phyloP scores from a whole-genome alignment of 2,888 invertebrate species.

The Stenichneumon culpator region DNA sequence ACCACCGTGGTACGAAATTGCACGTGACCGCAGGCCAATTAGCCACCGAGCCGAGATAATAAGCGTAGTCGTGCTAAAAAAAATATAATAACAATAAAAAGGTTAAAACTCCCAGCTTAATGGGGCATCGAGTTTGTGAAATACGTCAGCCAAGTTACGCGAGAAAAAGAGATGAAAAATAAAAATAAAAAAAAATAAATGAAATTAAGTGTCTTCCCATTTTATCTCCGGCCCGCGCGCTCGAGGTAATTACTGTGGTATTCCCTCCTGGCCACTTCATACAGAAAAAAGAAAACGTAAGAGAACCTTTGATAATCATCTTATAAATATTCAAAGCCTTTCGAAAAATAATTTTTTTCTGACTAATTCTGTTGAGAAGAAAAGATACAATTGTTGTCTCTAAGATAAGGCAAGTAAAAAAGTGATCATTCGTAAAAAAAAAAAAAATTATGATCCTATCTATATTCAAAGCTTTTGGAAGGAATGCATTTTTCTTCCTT shows the following conservation, averaged over 20 bases:
- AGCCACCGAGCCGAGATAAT: slow-evolving; percentile 31
- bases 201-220: neutral
- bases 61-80: slow-evolving; percentile 34
- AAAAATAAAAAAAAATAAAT: neutral
- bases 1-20: neutral
- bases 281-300: slow-evolving; percentile 1
- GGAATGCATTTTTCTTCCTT: too few relatives aligned
- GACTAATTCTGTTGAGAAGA: too few relatives aligned
- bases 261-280: slow-evolving; percentile 16
- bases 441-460: too few relatives aligned
- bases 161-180: slow-evolving; percentile 23
- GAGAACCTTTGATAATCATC: neutral
- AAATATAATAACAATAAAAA: neutral
- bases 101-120: slow-evolving; percentile 32
- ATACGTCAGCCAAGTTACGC: neutral
- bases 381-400: too few relatives aligned
- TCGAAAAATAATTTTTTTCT: too few relatives aligned
- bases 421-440: too few relatives aligned
- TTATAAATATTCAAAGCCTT: neutral
- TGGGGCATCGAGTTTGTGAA: slow-evolving; percentile 32
- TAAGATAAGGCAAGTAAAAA: too few relatives aligned
- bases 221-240: slow-evolving; percentile 14
- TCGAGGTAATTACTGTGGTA: slow-evolving; percentile 34
- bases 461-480: too few relatives aligned
- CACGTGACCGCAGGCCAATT: slow-evolving; percentile 42